Conservation (phyloP, 2,113 vertebrate genomes). For the Datnioides undecimradiatus region DNA sequence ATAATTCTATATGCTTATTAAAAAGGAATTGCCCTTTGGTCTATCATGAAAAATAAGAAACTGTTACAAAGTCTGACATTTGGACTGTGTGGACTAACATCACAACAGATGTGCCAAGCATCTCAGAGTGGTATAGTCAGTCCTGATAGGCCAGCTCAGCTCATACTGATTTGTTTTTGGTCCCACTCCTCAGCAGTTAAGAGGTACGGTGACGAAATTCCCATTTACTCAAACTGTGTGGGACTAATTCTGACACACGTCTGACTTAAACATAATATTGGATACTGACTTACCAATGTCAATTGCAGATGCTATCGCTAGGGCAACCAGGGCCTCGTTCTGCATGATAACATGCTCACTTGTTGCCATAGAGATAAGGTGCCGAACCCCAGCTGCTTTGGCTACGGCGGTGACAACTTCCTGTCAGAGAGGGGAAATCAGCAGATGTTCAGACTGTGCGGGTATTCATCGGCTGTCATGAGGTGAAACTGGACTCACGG, state of each 20-base stretch:
- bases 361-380: slow-evolving; percentile 90
- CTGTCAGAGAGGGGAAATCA: slow-evolving; percentile 74
- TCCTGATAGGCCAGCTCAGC: not conserved
- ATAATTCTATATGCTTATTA: too few species aligned
- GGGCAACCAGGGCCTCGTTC: slow-evolving; percentile 89
- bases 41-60: too few species aligned
- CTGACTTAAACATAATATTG: not conserved
- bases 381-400: slow-evolving; percentile 86
- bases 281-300: slow-evolving; percentile 83
- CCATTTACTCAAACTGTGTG: not conserved
- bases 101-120: not conserved
- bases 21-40: too few species aligned
- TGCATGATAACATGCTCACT: slow-evolving; percentile 90
- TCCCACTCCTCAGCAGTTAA: too few species aligned
- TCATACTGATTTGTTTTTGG: not conserved
- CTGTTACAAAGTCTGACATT: too few species aligned
- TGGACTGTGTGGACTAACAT: not conserved
- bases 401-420: slow-evolving; percentile 89
- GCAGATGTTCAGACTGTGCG: not conserved
- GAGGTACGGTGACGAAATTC: too few species aligned
- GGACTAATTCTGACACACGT: not conserved
- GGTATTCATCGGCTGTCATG: not conserved
- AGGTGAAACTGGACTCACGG: slow-evolving; percentile 69
- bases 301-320: slow-evolving; percentile 88
- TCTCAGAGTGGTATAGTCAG: not conserved